Evolutionary conservation across 2,797 vertebrate genomes (phyloP).

Genomic region (Artibeus jamaicensis): DNA sequence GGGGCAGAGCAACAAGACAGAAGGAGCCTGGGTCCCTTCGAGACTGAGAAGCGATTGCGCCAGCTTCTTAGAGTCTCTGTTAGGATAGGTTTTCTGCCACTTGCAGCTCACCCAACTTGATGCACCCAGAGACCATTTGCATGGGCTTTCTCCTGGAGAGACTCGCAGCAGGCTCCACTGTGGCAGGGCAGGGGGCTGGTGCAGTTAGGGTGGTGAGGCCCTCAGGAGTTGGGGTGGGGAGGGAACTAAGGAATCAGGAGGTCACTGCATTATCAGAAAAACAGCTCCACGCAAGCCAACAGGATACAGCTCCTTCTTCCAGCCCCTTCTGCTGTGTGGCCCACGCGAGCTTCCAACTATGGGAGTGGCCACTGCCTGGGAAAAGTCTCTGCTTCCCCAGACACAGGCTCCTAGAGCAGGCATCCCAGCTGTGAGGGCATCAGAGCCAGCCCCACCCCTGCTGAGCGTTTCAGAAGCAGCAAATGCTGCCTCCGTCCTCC

Average conservation of each 20-base stretch:
- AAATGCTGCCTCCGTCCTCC: background rate
- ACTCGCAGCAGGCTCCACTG: background rate
- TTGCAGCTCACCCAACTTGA: background rate
- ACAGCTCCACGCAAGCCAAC: background rate
- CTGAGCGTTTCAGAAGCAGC: background rate
- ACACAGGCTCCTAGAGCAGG: background rate
- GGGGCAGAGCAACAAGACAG: background rate
- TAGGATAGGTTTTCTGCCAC: background rate
- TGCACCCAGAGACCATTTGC: background rate
- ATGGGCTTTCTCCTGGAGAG: background rate
- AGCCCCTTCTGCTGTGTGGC: background rate
- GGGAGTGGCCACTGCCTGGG: background rate
- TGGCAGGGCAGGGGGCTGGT: background rate
- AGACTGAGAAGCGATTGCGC: rapidly evolving
- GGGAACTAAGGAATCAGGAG: background rate
- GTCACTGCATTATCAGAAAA: rapidly evolving
- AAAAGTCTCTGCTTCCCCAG: background rate
- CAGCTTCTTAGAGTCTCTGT: background rate
- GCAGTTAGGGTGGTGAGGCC: too few relatives aligned
- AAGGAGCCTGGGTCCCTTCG: background rate
- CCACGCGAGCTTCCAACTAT: rapidly evolving
- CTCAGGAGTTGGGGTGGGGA: background rate
- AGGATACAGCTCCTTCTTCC: background rate
- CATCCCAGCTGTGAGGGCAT: background rate
- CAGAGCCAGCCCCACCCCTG: background rate